A percentile compares a stretch with the other conserved stretches of the same genome.
phyloP scores from a whole-genome alignment of 2,888 invertebrate species.

The Lottia gigantea region DNA sequence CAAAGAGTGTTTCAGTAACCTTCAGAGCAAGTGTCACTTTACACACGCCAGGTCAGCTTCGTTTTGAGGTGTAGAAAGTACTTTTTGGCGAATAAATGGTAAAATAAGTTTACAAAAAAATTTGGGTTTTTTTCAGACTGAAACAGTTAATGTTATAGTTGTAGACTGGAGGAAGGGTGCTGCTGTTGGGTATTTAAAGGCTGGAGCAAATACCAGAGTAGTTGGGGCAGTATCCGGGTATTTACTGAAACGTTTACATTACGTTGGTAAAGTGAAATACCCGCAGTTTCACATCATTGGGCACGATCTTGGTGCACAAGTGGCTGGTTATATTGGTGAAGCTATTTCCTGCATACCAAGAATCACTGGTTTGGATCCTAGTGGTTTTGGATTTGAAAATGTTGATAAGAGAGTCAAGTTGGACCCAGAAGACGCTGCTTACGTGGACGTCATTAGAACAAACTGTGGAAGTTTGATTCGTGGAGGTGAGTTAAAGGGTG shows the following conservation, averaged over 20 bases:
- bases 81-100: no score
- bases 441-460: no score
- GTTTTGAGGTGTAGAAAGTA: no score
- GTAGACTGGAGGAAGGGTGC: slow-evolving; percentile 28
- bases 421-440: no score
- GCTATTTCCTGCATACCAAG: slow-evolving; percentile 56
- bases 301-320: slow-evolving; percentile 87
- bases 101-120: no score
- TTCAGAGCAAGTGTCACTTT: no score
- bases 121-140: slow-evolving; percentile 11
- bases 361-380: slow-evolving; percentile 45
- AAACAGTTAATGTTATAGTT: slow-evolving; percentile 22
- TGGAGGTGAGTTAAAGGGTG: no score
- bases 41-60: no score
- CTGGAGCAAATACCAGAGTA: slow-evolving; percentile 26
- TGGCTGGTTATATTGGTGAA: slow-evolving; percentile 86
- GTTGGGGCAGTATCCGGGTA: slow-evolving; percentile 24
- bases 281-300: slow-evolving; percentile 72
- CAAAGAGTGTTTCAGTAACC: no score
- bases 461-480: no score
- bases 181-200: slow-evolving; percentile 26
- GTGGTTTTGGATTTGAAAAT: no score
- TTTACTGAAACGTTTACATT: slow-evolving; percentile 19
- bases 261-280: not conserved
- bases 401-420: no score